Percentiles rank a stretch among this genome's conserved stretches.
phyloP scores from a whole-genome alignment of 2,888 invertebrate genomes.

The Thera britannica region DNA sequence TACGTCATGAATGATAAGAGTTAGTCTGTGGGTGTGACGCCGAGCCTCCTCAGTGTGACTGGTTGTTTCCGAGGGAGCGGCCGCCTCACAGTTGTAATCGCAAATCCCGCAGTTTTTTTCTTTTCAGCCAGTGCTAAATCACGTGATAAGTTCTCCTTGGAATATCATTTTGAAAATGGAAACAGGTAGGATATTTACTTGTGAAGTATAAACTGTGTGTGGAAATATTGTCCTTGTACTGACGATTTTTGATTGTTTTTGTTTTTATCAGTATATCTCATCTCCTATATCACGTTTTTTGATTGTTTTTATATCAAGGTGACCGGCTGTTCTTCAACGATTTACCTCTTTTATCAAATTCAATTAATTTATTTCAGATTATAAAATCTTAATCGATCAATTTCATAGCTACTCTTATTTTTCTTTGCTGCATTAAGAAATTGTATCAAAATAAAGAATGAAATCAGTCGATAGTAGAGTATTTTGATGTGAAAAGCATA shows the following conservation, averaged over 20 bases:
- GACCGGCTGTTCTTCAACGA: conserved; percentile 16
- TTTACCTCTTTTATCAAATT: too few species aligned
- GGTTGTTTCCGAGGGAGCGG: conserved; percentile 50
- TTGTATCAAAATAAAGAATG: too few species aligned
- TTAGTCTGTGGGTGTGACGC: conserved; percentile 56
- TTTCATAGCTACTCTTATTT: too few species aligned
- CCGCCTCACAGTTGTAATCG: conserved; percentile 45
- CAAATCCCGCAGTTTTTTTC: conserved; percentile 44
- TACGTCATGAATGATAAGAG: conserved; percentile 58
- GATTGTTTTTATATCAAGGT: conserved; percentile 37
- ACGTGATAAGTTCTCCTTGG: conserved; percentile 35
- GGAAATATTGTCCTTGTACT: neutral
- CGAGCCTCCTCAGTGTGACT: conserved; percentile 63
- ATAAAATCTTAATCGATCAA: too few species aligned
- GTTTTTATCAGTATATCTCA: conserved; percentile 14
- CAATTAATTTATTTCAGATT: too few species aligned
- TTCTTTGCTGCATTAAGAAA: too few species aligned
- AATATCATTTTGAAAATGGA: conserved; percentile 45
- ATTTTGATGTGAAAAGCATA: neutral
- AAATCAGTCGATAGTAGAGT: too few species aligned
- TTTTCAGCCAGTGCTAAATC: conserved; percentile 41
- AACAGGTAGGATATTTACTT: conserved; percentile 47
- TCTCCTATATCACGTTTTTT: neutral
- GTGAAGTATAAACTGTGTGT: neutral
- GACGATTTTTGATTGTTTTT: conserved; percentile 14